Percentiles rank a stretch among this genome's conserved stretches.
phyloP scores from a whole-genome alignment of 2,113 vertebrate species.

The Phasianus colchicus region DNA sequence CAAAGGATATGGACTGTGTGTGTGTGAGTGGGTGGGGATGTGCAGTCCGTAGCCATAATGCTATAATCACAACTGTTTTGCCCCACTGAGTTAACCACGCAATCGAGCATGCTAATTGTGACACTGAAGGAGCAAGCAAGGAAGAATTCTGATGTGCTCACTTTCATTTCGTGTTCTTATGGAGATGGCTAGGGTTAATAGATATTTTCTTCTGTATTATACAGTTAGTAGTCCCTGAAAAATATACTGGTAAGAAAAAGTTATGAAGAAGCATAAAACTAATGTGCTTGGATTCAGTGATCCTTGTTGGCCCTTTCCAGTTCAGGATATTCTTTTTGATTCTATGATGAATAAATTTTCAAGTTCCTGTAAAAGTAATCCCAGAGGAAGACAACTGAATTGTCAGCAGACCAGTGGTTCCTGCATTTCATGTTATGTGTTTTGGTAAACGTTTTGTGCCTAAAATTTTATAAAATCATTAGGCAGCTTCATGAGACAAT shows the following conservation, averaged over 20 bases:
- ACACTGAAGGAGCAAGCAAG: not conserved
- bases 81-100: fast-evolving
- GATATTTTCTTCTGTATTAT: not conserved
- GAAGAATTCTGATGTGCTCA: not conserved
- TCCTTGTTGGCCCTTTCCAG: not conserved
- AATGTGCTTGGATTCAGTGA: not conserved
- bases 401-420: not conserved
- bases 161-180: not conserved
- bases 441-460: not conserved
- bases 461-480: not conserved
- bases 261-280: not conserved
- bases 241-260: not conserved
- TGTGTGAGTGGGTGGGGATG: fast-evolving
- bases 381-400: not conserved
- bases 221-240: not conserved
- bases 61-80: not conserved
- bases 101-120: not conserved
- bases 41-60: not conserved
- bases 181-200: not conserved
- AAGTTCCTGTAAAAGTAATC: not conserved
- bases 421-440: not conserved
- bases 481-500: not conserved
- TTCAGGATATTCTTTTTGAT: not conserved
- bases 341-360: not conserved
- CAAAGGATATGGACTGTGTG: not conserved